Evolutionary conservation across 2,113 vertebrate genomes (phyloP).

Genomic region (Mungos mungo): DNA sequence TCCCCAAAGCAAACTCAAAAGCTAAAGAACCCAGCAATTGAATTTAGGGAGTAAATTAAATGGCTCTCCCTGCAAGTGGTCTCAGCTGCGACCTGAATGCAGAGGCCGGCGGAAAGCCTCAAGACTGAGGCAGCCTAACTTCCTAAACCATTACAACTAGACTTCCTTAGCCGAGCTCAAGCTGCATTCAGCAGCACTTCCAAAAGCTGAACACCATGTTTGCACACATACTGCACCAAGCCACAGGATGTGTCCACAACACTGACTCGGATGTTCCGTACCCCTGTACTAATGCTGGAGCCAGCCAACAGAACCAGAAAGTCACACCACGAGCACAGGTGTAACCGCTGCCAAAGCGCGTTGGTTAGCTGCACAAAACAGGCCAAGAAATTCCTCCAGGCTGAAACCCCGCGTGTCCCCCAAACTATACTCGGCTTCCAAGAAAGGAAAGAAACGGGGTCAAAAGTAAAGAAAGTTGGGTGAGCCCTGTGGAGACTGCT

Average conservation of each 20-base stretch:
- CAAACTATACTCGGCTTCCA: not conserved
- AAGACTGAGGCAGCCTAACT: too few relatives aligned
- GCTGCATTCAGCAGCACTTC: not conserved
- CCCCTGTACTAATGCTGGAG: not conserved
- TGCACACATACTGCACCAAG: not conserved
- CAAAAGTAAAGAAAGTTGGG: not conserved
- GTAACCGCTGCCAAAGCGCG: not conserved
- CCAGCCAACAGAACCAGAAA: not conserved
- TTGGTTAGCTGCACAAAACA: not conserved
- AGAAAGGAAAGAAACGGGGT: not conserved
- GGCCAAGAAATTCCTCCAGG: not conserved
- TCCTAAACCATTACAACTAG: not conserved
- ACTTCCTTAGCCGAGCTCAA: not conserved
- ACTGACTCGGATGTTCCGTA: not conserved
- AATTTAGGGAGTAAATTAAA: not conserved
- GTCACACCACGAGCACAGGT: not conserved
- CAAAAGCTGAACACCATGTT: not conserved
- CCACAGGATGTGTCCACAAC: not conserved
- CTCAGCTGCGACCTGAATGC: not conserved
- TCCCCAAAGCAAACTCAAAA: not conserved
- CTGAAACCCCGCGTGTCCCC: not conserved
- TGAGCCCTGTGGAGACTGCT: too few relatives aligned
- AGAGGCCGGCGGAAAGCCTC: not conserved
- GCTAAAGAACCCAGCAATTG: not conserved
- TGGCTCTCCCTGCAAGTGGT: not conserved